phyloP scores from a whole-genome alignment of 2,888 invertebrate genomes.

The Nasonia oneida region DNA sequence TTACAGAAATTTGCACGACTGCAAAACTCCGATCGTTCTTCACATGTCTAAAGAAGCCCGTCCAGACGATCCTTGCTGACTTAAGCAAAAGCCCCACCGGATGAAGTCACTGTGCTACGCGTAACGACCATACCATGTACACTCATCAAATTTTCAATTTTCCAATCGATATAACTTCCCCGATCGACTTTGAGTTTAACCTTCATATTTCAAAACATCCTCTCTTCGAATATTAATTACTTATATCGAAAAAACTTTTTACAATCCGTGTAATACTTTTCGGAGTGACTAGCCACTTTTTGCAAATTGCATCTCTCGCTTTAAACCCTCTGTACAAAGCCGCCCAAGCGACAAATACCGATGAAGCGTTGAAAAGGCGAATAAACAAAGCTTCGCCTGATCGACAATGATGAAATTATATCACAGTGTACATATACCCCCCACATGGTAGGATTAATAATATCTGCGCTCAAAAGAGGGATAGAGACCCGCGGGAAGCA shows the following conservation, averaged over 20 bases:
- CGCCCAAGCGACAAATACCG: neutral
- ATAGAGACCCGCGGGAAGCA: slow-evolving; percentile 49
- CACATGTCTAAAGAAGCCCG: slow-evolving; percentile 39
- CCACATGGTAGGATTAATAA: slow-evolving; percentile 45
- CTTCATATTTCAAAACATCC: neutral
- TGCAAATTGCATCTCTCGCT: no score
- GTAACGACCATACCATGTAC: neutral
- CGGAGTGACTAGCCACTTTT: no score
- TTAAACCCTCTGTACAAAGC: no score
- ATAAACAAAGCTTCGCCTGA: neutral
- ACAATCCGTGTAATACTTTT: no score
- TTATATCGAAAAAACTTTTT: no score
- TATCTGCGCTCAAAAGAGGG: slow-evolving; percentile 4
- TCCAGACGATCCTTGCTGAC: slow-evolving; percentile 28
- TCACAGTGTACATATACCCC: slow-evolving; percentile 15
- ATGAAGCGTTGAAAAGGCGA: neutral
- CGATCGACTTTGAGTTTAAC: neutral
- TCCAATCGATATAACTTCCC: neutral
- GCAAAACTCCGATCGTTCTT: slow-evolving; percentile 43
- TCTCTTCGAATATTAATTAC: neutral
- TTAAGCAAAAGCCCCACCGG: slow-evolving; percentile 18
- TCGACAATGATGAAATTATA: slow-evolving; percentile 42
- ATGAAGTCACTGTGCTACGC: neutral
- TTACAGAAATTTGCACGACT: slow-evolving; percentile 36
- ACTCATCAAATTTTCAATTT: slow-evolving; percentile 12